A percentile compares a stretch with the other conserved stretches of the same genome.
Evolutionary conservation across 2,113 vertebrate species (phyloP).

Genomic region (Turnix velox): DNA sequence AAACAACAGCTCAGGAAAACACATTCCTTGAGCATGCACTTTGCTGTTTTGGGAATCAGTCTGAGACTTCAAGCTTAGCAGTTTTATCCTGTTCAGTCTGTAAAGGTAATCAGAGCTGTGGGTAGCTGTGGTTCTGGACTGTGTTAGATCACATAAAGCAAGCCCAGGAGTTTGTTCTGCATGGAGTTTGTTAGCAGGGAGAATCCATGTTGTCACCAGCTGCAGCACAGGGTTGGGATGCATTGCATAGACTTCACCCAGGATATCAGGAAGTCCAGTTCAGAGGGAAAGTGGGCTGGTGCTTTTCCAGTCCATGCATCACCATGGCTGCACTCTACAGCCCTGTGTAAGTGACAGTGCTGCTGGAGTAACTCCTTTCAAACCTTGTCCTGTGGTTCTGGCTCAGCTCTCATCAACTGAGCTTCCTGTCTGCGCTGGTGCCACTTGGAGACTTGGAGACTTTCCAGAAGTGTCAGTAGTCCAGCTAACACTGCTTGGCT

Average conservation of each 20-base stretch:
- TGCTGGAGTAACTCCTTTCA: background rate
- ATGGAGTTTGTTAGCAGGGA: background rate
- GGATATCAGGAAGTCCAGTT: background rate
- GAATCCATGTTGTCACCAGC: background rate
- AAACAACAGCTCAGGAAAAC: background rate
- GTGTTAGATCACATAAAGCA: background rate
- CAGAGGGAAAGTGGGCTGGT: background rate
- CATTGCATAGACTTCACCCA: background rate
- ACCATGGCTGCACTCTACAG: background rate
- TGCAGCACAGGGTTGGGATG: background rate
- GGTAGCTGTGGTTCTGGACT: background rate
- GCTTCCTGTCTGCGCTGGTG: background rate
- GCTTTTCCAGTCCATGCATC: fast-evolving
- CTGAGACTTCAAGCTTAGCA: background rate
- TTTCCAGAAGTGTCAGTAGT: no score
- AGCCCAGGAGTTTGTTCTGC: background rate
- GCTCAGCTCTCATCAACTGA: background rate
- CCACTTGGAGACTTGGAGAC: slow-evolving; percentile 19
- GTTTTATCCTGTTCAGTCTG: background rate
- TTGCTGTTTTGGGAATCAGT: background rate
- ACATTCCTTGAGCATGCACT: background rate
- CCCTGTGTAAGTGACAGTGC: fast-evolving
- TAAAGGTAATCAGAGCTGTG: background rate
- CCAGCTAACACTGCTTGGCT: background rate
- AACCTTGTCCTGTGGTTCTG: background rate